These are phyloP conservation scores for Dioctria linearis DNA, from an alignment of 2,888 invertebrate genomes.

Conservation along the genomic window DNA sequence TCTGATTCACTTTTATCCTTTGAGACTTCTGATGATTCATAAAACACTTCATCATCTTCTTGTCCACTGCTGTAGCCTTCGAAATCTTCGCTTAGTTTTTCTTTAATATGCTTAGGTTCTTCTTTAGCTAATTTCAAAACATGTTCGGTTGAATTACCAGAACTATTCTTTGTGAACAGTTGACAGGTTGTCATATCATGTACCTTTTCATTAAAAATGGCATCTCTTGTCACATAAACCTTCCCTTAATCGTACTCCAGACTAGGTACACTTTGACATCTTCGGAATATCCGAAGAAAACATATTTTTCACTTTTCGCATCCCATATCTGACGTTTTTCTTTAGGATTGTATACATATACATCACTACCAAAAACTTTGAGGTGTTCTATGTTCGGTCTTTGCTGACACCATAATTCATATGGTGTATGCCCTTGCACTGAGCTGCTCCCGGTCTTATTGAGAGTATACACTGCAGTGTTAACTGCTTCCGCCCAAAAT, in stretches of 20 bases:
- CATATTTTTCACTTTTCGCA: constrained; percentile 61
- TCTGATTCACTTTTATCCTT: too few species aligned
- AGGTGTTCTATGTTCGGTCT: constrained; percentile 44
- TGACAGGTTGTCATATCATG: not conserved
- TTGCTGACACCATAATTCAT: constrained; percentile 65
- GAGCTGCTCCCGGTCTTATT: constrained; percentile 57
- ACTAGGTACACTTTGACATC: constrained; percentile 62
- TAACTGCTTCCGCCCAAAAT: constrained; percentile 67
- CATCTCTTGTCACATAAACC: constrained; percentile 55
- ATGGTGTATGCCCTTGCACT: constrained; percentile 62
- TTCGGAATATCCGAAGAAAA: constrained; percentile 64
- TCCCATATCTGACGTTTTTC: constrained; percentile 64
- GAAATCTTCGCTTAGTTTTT: too few species aligned
- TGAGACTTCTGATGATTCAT: too few species aligned
- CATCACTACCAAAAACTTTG: constrained; percentile 66
- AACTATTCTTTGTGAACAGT: too few species aligned
- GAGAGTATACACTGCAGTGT: constrained; percentile 60
- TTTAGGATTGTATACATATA: constrained; percentile 65
- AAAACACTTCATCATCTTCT: too few species aligned
- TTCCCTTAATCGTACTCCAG: constrained; percentile 56
- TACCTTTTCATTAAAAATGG: constrained; percentile 28
- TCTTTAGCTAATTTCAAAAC: too few species aligned
- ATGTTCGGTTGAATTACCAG: too few species aligned
- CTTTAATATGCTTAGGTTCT: too few species aligned
- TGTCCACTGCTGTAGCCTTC: too few species aligned